Conservation (phyloP, 2,113 vertebrate genomes). For the Phyllopteryx taeniolatus region DNA sequence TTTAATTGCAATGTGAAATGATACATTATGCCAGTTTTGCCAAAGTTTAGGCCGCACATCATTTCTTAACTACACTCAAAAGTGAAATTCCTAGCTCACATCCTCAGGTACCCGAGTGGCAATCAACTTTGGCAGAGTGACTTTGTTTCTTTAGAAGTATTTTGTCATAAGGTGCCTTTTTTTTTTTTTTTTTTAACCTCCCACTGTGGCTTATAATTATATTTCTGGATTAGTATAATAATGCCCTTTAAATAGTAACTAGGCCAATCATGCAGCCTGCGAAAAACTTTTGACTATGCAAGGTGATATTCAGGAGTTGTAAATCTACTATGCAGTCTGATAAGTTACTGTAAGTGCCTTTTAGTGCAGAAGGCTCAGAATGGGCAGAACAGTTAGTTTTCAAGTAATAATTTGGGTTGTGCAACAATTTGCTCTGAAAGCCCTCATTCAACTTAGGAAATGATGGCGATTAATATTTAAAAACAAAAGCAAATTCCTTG, state of each 20-base stretch:
- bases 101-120: neutral
- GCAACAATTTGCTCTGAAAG: neutral
- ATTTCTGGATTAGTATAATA: neutral
- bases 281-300: neutral
- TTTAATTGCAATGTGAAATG: neutral
- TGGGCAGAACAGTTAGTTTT: neutral
- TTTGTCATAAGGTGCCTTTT: neutral
- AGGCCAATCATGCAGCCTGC: neutral
- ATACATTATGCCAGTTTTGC: neutral
- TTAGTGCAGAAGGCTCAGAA: neutral
- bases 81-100: neutral
- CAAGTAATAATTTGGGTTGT: neutral
- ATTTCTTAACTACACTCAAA: neutral
- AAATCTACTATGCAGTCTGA: neutral
- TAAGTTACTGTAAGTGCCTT: conserved; percentile 3
- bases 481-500: neutral
- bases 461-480: neutral
- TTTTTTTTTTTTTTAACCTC: neutral
- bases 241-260: neutral
- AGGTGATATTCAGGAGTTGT: neutral
- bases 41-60: neutral
- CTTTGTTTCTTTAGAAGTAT: neutral
- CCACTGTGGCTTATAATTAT: neutral
- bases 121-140: neutral
- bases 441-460: neutral